Evolutionary conservation across 2,113 vertebrate species (phyloP), one percentile per base, ranked within the genome.

Genomic region (Danionella cerebrum): DNA sequence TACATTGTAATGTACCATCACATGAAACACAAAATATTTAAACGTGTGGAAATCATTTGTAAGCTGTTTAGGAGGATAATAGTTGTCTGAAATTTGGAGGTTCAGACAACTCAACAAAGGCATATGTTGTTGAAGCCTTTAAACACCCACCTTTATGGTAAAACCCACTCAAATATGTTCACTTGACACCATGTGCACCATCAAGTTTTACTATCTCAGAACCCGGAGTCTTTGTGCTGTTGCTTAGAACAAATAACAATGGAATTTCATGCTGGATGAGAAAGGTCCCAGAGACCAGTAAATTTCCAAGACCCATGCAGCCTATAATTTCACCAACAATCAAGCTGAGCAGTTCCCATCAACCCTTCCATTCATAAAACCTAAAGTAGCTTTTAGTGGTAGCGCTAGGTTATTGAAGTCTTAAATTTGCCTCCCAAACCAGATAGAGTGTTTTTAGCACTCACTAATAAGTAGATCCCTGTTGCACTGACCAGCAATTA

Each of bases 331-430:
- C 74, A 63, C 82, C 77, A 80, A 76, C 83, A 84, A 85, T 84
- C 80, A 79, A 54, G 80, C 80, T 60, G 21, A 77, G 67, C 76
- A 80, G 86, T 76, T 80, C 80, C 80, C 58, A 29, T 84, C 82
- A 80, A 81, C 82, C 79, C 83, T 85, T 76, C 81, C 85, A 88
- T 89, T 87, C 87, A 87, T 88, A 83, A 87, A 85, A 85, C 83
- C 79, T 76, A 85, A 87, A 84, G 83, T 85, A 80, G 79, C 80
- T 87, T 78, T 89, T 89, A 89, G 87, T 84, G 87, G 87, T 89
- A 82, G 81, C 24, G 69, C 47, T 69, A 86, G 85, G 86, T 88
- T 88, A 87, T 89, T 85, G 83, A 86, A 89, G 85, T 82, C 84
- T 87, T 85, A 87, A 85, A 87, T 89, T 84, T 84, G 85, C 80